These are phyloP conservation scores for Ophraella communa DNA, from an alignment of 2,888 invertebrate genomes.

Conservation along the genomic window DNA sequence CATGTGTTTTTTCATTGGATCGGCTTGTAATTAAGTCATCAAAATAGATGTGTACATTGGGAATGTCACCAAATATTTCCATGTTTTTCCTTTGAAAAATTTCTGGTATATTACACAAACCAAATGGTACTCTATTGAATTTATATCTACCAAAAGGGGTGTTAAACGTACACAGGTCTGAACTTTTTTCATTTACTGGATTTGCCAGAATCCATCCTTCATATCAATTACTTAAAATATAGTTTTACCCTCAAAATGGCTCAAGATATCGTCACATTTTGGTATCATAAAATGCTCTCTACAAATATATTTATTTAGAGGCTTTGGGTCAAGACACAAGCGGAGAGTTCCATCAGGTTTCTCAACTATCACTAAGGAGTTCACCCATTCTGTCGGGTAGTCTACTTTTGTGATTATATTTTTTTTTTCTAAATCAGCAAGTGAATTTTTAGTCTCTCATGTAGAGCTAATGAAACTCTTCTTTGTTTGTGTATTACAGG, in stretches of 20 bases:
- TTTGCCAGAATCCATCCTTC: slow-evolving; percentile 9
- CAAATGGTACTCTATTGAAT: slow-evolving; percentile 15
- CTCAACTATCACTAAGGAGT: background rate
- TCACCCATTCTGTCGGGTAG: slow-evolving; percentile 23
- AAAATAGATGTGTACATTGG: slow-evolving; percentile 14
- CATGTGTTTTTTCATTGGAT: background rate
- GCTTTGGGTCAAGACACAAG: background rate
- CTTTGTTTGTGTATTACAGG: slow-evolving; percentile 32
- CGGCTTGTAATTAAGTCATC: slow-evolving; percentile 16
- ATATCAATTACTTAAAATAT: background rate
- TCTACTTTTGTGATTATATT: slow-evolving; percentile 33
- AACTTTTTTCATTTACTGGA: background rate
- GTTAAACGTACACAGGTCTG: slow-evolving; percentile 35
- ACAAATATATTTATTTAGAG: background rate
- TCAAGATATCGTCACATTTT: background rate
- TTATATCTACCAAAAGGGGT: slow-evolving; percentile 35
- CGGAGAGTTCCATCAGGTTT: background rate
- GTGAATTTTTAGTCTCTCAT: slow-evolving; percentile 32
- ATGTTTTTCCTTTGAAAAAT: slow-evolving; percentile 16
- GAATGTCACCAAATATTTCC: slow-evolving; percentile 21
- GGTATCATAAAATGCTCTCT: background rate
- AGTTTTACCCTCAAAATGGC: background rate
- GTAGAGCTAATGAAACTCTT: slow-evolving; percentile 38
- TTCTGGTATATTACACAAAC: slow-evolving; percentile 14
- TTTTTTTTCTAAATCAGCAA: slow-evolving; percentile 30